These are phyloP conservation scores for Catostomus latipinnis DNA, from an alignment of 2,797 vertebrate species.

Conservation along the genomic window DNA sequence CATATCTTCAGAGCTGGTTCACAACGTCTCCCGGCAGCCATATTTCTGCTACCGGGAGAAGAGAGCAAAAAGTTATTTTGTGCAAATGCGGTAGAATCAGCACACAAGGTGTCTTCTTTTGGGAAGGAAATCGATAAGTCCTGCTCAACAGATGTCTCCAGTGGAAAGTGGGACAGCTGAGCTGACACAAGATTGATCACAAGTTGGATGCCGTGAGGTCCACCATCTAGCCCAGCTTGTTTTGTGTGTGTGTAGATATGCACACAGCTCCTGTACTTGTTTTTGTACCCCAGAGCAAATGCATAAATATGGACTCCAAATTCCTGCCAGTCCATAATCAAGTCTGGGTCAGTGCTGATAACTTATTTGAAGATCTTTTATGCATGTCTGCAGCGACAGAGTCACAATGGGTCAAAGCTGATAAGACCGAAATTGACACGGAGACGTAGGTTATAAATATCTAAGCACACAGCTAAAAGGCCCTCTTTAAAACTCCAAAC, in stretches of 20 bases:
- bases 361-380: slow-evolving; percentile 47
- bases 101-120: slow-evolving; percentile 48
- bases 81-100: slow-evolving; percentile 47
- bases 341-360: slow-evolving; percentile 34
- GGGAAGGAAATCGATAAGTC: slow-evolving; percentile 52
- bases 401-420: slow-evolving; percentile 36
- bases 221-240: slow-evolving; percentile 10
- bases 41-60: slow-evolving; percentile 19
- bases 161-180: slow-evolving; percentile 50
- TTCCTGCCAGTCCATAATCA: slow-evolving; percentile 1
- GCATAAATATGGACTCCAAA: neutral
- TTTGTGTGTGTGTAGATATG: neutral
- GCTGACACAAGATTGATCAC: slow-evolving; percentile 61
- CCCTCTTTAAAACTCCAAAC: slow-evolving; percentile 64
- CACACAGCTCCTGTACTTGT: neutral
- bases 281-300: slow-evolving; percentile 26
- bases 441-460: slow-evolving; percentile 44
- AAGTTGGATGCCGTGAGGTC: slow-evolving; percentile 17
- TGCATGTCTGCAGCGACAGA: slow-evolving; percentile 28
- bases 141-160: slow-evolving; percentile 41
- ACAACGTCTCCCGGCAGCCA: neutral
- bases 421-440: slow-evolving; percentile 39
- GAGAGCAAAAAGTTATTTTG: slow-evolving; percentile 21
- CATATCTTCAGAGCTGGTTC: slow-evolving; percentile 3
- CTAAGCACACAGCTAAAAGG: slow-evolving; percentile 52